These are phyloP conservation scores for Acrobasis consociella DNA, from an alignment of 2,888 invertebrate species.

Conservation along the genomic window DNA sequence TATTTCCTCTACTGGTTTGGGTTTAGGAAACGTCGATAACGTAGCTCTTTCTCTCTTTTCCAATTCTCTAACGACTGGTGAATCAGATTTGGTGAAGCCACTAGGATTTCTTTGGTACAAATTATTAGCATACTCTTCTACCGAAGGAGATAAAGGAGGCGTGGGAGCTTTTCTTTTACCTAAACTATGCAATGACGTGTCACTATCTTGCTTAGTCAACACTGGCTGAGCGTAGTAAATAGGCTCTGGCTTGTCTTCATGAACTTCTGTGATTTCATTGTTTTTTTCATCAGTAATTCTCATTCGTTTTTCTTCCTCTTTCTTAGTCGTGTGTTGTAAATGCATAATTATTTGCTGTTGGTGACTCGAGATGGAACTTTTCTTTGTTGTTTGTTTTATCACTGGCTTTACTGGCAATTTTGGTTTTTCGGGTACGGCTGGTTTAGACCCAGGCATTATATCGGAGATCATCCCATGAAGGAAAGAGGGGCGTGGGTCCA, in stretches of 20 bases:
- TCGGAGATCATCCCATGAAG: slow-evolving; percentile 85
- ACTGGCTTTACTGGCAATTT: slow-evolving; percentile 82
- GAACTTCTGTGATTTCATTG: slow-evolving; percentile 64
- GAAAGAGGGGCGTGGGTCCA: slow-evolving; percentile 86
- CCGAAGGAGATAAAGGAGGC: slow-evolving; percentile 83
- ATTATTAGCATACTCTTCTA: slow-evolving; percentile 75
- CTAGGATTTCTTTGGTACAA: slow-evolving; percentile 84
- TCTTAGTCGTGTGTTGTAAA: slow-evolving; percentile 74
- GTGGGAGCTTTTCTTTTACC: slow-evolving; percentile 90
- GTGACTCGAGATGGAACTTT: slow-evolving; percentile 54
- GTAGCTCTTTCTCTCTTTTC: slow-evolving; percentile 88
- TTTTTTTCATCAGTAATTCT: slow-evolving; percentile 64
- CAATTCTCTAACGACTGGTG: slow-evolving; percentile 88
- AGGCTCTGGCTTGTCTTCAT: slow-evolving; percentile 67
- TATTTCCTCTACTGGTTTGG: slow-evolving; percentile 56
- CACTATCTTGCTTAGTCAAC: slow-evolving; percentile 82
- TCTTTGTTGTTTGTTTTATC: slow-evolving; percentile 78
- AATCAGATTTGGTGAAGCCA: slow-evolving; percentile 83
- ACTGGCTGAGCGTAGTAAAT: slow-evolving; percentile 76
- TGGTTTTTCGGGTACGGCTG: slow-evolving; percentile 89
- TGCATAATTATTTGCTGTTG: slow-evolving; percentile 80
- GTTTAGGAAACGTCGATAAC: slow-evolving; percentile 52
- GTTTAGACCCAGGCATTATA: slow-evolving; percentile 73
- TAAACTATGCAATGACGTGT: slow-evolving; percentile 77
- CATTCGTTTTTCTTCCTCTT: slow-evolving; percentile 53